phyloP scores from a whole-genome alignment of 2,797 vertebrate species.

The Anisognathus igniventris region DNA sequence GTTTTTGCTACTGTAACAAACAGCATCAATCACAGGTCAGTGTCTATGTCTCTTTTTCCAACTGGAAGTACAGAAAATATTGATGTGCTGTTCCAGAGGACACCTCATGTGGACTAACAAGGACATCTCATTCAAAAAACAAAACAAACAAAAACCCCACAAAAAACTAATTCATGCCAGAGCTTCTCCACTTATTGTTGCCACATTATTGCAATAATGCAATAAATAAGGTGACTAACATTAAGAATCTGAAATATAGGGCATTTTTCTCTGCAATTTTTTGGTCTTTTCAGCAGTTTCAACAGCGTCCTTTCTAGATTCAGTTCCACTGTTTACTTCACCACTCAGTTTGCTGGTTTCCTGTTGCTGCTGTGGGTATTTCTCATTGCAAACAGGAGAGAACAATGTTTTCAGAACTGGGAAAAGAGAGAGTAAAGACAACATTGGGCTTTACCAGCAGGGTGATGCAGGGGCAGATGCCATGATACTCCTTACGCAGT shows the following conservation, averaged over 20 bases:
- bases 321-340: constrained; percentile 9
- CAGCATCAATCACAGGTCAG: neutral
- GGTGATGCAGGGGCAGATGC: neutral
- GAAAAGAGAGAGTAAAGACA: constrained; percentile 3
- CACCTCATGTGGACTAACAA: neutral
- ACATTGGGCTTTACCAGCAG: neutral
- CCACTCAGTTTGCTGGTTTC: neutral
- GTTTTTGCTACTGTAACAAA: neutral
- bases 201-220: neutral
- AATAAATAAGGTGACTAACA: neutral
- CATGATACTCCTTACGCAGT: neutral
- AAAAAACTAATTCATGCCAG: neutral
- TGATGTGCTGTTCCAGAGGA: neutral
- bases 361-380: neutral
- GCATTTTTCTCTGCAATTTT: neutral
- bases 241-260: neutral
- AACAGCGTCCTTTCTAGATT: neutral
- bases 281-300: neutral
- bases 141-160: neutral
- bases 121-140: neutral
- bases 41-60: neutral
- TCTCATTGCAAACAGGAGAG: neutral
- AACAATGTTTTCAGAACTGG: constrained; percentile 8
- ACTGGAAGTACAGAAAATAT: neutral
- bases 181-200: neutral